Evolutionary conservation across 2,797 vertebrate genomes (phyloP), one percentile per base, ranked within the genome.

Genomic region (Poecilia wingei): DNA sequence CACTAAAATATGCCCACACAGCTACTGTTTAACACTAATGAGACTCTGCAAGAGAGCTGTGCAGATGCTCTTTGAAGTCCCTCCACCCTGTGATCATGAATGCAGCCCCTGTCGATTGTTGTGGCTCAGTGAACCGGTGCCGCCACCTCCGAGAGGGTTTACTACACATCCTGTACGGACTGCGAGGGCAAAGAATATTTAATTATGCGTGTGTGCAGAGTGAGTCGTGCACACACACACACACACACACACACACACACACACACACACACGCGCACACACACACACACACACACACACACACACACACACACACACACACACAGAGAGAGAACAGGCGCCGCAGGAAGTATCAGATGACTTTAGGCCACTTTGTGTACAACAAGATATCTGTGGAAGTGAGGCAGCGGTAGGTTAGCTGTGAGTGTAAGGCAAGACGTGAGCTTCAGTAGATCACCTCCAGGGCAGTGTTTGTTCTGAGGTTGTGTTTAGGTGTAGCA

Each of bases 61-160:
- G 71, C 71, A 75, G 75, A 88, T 88, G 79, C 86, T 86, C 84
- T 93, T 92, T 93, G 82, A 93, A 86, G 89, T 79, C 68, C 72
- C 79, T 78, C 71, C 55, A 72, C 39, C 66, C 85, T 85, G 75
- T 77, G 80, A 78, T 87, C 89, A 93, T 91, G 86, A 89, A 87
- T 86, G 80, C 51, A 12, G 72, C 72, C 82, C 84, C 74, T 31
- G 82, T 82, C 79, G 79, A 51, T 61, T 68, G 75, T 73, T 74
- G 51, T 72, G 81, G 78, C 79, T 88, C 87, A 87, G 43, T 86
- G 75, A 87, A 75, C 86, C 78, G 57, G 79, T 68, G 64, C 73
- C 9, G 31, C 75, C 74, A 47, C 79, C 33, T 78, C 72, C 66
- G 18, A 78, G 49, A 87, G 81, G 81, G 80, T 72, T 85, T 77